Evolutionary conservation across 1,140 invertebrate genomes (phyloP), one percentile per base, ranked within the genome.

Genomic region (Drosophila serrata): DNA sequence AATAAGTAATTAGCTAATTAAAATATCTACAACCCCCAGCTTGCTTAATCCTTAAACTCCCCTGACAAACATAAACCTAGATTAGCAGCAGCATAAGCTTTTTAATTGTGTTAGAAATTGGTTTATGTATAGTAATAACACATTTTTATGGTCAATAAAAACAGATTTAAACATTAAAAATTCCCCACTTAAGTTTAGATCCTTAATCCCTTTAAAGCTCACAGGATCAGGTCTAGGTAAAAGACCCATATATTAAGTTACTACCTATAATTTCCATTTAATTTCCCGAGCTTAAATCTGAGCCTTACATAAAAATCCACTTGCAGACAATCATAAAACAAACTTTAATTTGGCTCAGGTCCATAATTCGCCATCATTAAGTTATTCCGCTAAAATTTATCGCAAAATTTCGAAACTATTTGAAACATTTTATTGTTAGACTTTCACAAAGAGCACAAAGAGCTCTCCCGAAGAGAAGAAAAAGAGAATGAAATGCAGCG

Each of bases 341-440:
- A 29, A 29, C n/a, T 35, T 70, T 58, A 13, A 58, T 40, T 56
- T 33, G n/a, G n/a, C 31, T 9, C 1, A 6, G 40, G 24, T 22
- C 45, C 43, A 72, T 72, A 72, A 73, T 49, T 59, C 43, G 33
- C 3, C 35, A 27, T 49, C 43, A 72, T 72, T 72, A 59, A 59
- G 65, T 46, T 40, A 27, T 42, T 58, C 43, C 22, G 42, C 43
- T 43, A 40, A 51, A 59, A 59, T 49, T 72, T 72, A 73, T 72
- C 19, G 55, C 51, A 17, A 33, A 72, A 72, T 72, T 35, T 42
- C 15, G 29, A 72, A 74, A 74, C 70, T 74, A 74, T 74, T 74
- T 74, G 15, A 68, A 68, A 58, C 55, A 60, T 68, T 77, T 77
- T 22, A 56, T 59, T 68, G 74, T 35, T 46, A 40, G 61, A 46